Conservation (phyloP, 2,797 vertebrate species). For the Neosilurus hyrtlii region DNA sequence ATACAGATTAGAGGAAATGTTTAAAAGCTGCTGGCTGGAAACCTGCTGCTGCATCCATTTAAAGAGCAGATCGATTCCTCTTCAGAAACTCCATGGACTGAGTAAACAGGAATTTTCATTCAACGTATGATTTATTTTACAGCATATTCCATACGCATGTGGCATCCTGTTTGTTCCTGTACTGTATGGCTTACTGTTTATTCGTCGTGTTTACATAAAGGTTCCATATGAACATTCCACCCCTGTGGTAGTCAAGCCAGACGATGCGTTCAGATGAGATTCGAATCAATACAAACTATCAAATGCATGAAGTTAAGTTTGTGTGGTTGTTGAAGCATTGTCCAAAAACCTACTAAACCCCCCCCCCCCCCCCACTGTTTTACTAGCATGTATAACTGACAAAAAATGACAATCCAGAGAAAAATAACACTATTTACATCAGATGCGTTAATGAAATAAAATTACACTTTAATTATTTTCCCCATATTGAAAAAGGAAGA, state of each 20-base stretch:
- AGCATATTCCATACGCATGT: neutral
- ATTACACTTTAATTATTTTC: neutral
- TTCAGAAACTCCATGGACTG: neutral
- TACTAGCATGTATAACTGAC: neutral
- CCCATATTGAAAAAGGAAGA: neutral
- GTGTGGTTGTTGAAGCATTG: neutral
- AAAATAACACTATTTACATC: neutral
- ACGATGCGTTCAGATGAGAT: neutral
- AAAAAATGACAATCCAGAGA: neutral
- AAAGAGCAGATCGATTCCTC: constrained; percentile 5
- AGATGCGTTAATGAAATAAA: neutral
- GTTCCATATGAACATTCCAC: neutral
- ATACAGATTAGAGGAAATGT: constrained; percentile 32
- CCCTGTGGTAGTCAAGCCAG: neutral
- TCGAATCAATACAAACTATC: neutral
- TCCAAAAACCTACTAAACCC: neutral
- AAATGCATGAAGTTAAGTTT: neutral
- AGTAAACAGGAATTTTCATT: neutral
- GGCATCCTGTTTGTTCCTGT: too few species aligned
- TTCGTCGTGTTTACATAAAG: neutral
- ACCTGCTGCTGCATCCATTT: constrained; percentile 5
- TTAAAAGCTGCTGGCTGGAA: neutral
- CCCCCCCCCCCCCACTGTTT: neutral
- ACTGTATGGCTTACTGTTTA: neutral
- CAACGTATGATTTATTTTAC: neutral